Base-by-base conservation (phyloP, 2,888 invertebrate genomes). In the Drosophila sordidapex region DNA sequence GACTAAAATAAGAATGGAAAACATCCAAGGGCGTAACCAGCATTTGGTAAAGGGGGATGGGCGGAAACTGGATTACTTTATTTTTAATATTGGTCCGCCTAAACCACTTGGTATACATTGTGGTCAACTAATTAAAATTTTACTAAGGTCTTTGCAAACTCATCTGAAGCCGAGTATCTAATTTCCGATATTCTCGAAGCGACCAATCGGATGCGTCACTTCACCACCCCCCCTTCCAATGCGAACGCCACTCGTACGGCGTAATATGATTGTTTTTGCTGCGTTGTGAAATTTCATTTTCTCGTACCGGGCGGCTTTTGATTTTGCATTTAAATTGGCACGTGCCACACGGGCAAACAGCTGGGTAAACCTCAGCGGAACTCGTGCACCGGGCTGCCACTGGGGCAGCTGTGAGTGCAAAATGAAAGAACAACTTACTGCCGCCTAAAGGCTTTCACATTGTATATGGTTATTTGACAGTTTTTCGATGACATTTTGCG, bases 311-410 rank as follows among this genome's bases (percentile, higher is more conserved):
- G 64, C 78, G 85, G 80, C 74, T 77, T 85, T 68, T 87, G 90
- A 85, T 83, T 89, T 89, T 87, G 86, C 86, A 85, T 85, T 89
- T 85, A 87, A 85, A 89, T 85, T 85, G 85, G 81, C 90, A 89
- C 90, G 90, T 89, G 90, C 83, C 88, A 63, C 68, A 63, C 61
- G 57, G 53, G 75, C 86, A 85, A 89, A 81, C 85, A 87, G 83
- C 74, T 88, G 86, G 74, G 83, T 31, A 74, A 68, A 54, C 48
- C 81, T 68, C 66, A 62, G 46, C 31, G 72, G 59, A 61, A 54
- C 61, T 56, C 35, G 56, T 43, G 66, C 7, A 53, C n/a, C 35
- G 29, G 11, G 21, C 8, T 33, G 35, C 46, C 67, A 13, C 21
- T 29, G 54, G 36, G 36, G 46, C 15, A 29, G 43, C n/a, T 54